Evolutionary conservation across 2,888 invertebrate species (phyloP), one percentile per base, ranked within the genome.

Genomic region (Drosophila algonquin): DNA sequence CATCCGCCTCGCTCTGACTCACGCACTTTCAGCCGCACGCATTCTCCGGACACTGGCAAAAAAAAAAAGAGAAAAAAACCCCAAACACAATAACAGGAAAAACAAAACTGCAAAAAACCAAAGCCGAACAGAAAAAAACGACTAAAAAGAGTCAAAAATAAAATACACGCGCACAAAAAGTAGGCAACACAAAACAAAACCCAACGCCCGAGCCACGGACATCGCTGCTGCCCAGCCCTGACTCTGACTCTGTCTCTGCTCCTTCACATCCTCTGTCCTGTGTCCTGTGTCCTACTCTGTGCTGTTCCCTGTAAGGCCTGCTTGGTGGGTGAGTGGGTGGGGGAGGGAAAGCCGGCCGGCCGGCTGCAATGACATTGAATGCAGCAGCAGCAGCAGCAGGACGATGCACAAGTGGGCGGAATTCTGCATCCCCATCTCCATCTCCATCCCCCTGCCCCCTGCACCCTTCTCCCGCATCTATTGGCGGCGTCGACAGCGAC

Each of bases 361-460:
- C 46, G 32, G 63, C 76, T 40, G 59, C 72, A 77, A 72, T 87
- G 84, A 89, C 89, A 84, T 82, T 82, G 82, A 81, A 84, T 80
- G 83, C 83, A 51, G 24, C 61, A 61, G 44, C 55, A 61, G 16
- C 44, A 30, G 53, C 58, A 46, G 30, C 53, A 35, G 35, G 35
- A 35, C 12, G 35, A 47, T 54, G 30, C 21, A 51, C 35, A 44
- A 35, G 55, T 54, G 50, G 40, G 45, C 57, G 21, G 35, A 35
- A 35, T 7, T 27, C 27, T 6, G 7, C 27, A 27, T 27, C 27
- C 27, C 35, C 61, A 54, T 27, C 54, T 44, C 35, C 55, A 9
- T 18, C 7, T 44, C 35, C 55, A 9, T 18, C 7, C 44, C 51
- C 46, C 54, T 27, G 32, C 1, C 24, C 24, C 3, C 21, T 21